phyloP scores from a whole-genome alignment of 2,888 invertebrate genomes.

The Dioctria rufipes region DNA sequence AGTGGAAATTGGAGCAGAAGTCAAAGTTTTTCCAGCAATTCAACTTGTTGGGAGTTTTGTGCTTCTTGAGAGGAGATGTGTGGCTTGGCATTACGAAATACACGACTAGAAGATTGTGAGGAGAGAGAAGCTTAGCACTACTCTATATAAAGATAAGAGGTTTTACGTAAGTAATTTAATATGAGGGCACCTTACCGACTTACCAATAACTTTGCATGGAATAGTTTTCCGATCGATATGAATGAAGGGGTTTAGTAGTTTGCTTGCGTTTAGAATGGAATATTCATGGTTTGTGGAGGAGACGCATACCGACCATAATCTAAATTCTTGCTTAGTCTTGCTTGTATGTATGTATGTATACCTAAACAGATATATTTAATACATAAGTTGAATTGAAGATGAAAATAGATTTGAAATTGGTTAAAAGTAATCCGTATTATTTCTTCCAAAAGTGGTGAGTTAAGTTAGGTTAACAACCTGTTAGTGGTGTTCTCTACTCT shows the following conservation, averaged over 20 bases:
- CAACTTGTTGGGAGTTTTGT: not conserved
- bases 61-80: not conserved
- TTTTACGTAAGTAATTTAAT: constrained; percentile 29
- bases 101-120: not conserved
- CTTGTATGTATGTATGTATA: no score
- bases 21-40: constrained; percentile 12
- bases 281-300: no score
- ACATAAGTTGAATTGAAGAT: no score
- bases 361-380: no score
- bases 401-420: no score
- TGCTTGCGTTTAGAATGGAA: no score
- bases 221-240: constrained; percentile 5
- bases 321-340: no score
- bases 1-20: constrained; percentile 31
- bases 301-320: no score
- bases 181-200: not conserved
- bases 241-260: not conserved
- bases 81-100: not conserved
- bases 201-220: not conserved
- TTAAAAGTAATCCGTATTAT: no score
- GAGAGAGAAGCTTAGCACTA: not conserved
- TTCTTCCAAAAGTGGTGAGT: no score
- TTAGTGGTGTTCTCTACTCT: no score
- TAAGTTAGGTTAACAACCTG: no score
- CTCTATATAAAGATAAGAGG: not conserved